These are phyloP conservation scores for Podiceps cristatus DNA, from an alignment of 2,113 vertebrate genomes.

Conservation along the genomic window DNA sequence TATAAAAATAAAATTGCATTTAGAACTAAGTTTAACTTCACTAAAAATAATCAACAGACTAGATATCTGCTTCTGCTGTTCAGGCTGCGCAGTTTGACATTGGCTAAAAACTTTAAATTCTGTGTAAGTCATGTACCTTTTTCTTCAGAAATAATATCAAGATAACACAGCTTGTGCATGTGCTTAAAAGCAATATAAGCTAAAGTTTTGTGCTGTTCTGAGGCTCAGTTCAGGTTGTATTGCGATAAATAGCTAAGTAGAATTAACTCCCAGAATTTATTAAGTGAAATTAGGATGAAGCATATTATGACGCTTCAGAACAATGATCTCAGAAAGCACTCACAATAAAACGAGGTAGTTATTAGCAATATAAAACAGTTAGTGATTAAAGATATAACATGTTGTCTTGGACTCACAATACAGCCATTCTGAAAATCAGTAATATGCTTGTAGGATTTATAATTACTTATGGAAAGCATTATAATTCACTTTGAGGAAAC, in stretches of 20 bases:
- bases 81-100: neutral
- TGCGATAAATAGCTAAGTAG: neutral
- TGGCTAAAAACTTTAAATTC: neutral
- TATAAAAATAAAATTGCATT: neutral
- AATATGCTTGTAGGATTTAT: neutral
- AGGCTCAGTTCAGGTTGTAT: neutral
- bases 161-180: neutral
- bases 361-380: neutral
- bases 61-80: neutral
- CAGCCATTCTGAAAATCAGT: neutral
- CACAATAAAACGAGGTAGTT: neutral
- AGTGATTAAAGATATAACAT: conserved; percentile 24
- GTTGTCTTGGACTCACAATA: neutral
- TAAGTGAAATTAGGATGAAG: neutral
- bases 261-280: neutral
- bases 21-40: neutral
- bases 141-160: neutral
- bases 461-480: neutral
- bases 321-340: neutral
- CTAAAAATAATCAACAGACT: neutral
- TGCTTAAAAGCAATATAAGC: neutral
- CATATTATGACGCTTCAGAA: neutral
- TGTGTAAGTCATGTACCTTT: fast-evolving
- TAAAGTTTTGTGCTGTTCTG: neutral
- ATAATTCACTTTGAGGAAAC: conserved; percentile 12